Conservation (phyloP, 2,797 vertebrate species). For the Rousettus madagascariensis region DNA sequence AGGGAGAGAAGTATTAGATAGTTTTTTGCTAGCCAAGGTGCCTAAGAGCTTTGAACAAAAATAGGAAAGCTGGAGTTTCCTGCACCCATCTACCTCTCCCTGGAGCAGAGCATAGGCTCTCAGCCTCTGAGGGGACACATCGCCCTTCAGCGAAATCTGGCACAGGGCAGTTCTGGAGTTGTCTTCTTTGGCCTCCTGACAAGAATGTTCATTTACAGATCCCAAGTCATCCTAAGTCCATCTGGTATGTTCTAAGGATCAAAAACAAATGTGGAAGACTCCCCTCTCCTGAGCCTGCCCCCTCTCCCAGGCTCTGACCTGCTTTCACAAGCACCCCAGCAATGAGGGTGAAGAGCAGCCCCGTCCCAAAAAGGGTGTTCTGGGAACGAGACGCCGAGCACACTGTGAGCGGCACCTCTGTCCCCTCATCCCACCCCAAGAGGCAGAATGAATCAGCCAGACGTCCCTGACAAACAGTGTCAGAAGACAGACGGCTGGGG, state of each 20-base stretch:
- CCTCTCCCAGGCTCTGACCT: conserved; percentile 44
- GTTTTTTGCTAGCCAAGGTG: neutral
- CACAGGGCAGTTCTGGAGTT: conserved; percentile 44
- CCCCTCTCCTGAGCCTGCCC: neutral
- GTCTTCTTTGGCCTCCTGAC: conserved; percentile 65
- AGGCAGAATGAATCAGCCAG: neutral
- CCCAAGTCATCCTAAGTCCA: conserved; percentile 68
- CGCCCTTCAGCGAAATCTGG: conserved; percentile 22
- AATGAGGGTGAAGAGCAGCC: conserved; percentile 44
- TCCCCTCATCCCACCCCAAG: neutral
- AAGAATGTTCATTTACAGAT: conserved; percentile 66
- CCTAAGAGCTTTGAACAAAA: neutral
- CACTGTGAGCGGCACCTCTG: neutral
- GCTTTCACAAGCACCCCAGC: neutral
- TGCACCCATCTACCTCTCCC: neutral
- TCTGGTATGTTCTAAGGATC: conserved; percentile 57
- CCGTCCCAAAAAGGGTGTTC: conserved; percentile 3
- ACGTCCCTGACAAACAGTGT: neutral
- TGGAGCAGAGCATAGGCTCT: neutral
- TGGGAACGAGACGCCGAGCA: neutral
- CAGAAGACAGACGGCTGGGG: neutral
- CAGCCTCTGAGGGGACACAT: neutral
- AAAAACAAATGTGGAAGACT: conserved; percentile 52
- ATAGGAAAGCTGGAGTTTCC: neutral
- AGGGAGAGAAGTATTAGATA: no score